Base-by-base conservation (phyloP, 2,797 vertebrate genomes). In the Botia kubotai region DNA sequence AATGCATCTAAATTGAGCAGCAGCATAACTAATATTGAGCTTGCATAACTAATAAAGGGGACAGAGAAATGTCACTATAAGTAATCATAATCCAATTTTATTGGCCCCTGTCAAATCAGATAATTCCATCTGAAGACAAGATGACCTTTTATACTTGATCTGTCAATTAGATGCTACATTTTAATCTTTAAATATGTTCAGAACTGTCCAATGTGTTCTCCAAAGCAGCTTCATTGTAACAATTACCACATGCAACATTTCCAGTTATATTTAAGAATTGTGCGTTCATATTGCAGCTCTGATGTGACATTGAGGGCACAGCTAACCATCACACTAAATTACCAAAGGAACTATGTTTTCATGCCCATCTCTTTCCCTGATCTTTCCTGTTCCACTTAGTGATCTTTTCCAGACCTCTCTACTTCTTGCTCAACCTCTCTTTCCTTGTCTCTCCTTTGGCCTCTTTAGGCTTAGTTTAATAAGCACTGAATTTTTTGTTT, bases 361-460 rank as follows among this genome's bases (percentile, higher is more conserved):
- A 86, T 39, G 63, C n/a, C 84, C 78, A 63, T 26, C 87, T 85
- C 84, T 86, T 83, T 86, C 86, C 89, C 86, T 82, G 83, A 83
- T 85, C 86, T 87, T 94, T 93, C 92, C 91, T 91, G 91, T 93
- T 93, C 86, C 88, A 89, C 82, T 85, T 75, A 83, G 43, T 86
- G 84, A 87, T 90, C 90, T 91, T 92, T 93, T 92, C 91, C 91
- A 92, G 87, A 77, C 71, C 78, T 43, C 72, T 75, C 43, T 78
- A 58, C 43, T n/a, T 84, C 36, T 77, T 82, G 76, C 82, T 85
- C 16, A 39, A 65, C n/a, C 26, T 55, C 70, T 13, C 72, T 69
- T 71, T 70, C 17, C 78, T 67, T 76, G 75, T 74, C 50, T 77
- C 48, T 81, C 72, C 17, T 12, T 48, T 57, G 53, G 76, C 19